A percentile compares a stretch with the other conserved stretches of the same genome.
These are phyloP conservation scores for Beroe forskalii DNA, from an alignment of 37 sponge, comb jelly and placozoan genomes.

Conservation along the genomic window DNA sequence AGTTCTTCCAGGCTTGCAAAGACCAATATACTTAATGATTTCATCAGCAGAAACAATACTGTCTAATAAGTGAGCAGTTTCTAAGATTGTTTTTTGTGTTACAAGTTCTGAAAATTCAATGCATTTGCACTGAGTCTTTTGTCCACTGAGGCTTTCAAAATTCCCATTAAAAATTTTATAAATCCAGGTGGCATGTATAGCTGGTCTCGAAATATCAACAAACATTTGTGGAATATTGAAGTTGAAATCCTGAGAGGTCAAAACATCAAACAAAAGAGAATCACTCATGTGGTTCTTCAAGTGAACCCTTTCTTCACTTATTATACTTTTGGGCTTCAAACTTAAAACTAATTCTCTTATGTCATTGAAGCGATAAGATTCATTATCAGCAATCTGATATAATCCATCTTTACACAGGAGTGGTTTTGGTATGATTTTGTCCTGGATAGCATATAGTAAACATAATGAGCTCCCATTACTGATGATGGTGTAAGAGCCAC, in stretches of 20 bases:
- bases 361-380: background rate
- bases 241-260: background rate
- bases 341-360: background rate
- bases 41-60: background rate
- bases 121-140: background rate
- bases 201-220: background rate
- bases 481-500: background rate
- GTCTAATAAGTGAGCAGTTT: background rate
- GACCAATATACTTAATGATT: constrained; percentile 11
- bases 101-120: constrained; percentile 13
- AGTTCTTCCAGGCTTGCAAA: constrained; percentile 18
- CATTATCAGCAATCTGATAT: constrained; percentile 49
- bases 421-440: constrained; percentile 13
- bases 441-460: constrained; percentile 20
- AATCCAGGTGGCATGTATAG: background rate
- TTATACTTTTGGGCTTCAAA: background rate
- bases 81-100: background rate
- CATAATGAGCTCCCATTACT: background rate
- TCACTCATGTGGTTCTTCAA: constrained; percentile 20
- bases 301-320: constrained; percentile 12
- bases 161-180: background rate
- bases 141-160: background rate
- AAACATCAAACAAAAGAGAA: constrained; percentile 14
- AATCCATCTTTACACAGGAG: background rate
- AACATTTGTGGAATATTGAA: constrained; percentile 12